Conservation (phyloP, 2,888 invertebrate species). For the Ariolimax columbianus region DNA sequence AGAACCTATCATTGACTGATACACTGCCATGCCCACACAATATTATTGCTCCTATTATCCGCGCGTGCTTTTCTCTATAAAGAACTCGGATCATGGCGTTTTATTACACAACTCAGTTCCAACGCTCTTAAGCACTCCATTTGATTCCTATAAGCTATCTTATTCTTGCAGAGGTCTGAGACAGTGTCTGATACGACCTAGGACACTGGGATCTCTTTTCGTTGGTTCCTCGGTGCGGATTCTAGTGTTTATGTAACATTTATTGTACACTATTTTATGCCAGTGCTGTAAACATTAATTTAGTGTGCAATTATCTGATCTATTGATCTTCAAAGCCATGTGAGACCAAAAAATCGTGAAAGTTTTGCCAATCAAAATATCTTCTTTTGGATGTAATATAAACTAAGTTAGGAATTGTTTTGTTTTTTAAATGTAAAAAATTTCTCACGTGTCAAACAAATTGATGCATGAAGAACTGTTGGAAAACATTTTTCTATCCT, state of each 20-base stretch:
- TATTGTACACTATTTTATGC: background rate
- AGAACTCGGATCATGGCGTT: slow-evolving; percentile 43
- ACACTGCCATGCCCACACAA: slow-evolving; percentile 19
- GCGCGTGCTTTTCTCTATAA: slow-evolving; percentile 45
- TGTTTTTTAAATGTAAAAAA: background rate
- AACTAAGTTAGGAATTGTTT: too few species aligned
- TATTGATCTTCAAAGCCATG: too few species aligned
- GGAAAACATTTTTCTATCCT: background rate
- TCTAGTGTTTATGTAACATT: background rate
- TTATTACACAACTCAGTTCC: slow-evolving; percentile 39
- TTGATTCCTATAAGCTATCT: slow-evolving; percentile 37
- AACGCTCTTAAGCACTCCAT: slow-evolving; percentile 37
- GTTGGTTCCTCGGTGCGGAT: background rate
- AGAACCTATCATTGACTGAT: slow-evolving; percentile 50
- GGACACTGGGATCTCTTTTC: background rate
- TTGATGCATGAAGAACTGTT: background rate
- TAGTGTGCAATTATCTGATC: background rate
- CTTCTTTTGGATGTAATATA: too few species aligned
- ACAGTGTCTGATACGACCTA: background rate
- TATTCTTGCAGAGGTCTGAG: background rate
- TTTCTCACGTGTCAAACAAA: background rate
- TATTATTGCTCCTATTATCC: slow-evolving; percentile 43
- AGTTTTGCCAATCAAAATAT: too few species aligned
- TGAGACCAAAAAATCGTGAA: too few species aligned
- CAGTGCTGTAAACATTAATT: background rate